Conservation (phyloP, 2,113 vertebrate species). For the Ellobius talpinus region DNA sequence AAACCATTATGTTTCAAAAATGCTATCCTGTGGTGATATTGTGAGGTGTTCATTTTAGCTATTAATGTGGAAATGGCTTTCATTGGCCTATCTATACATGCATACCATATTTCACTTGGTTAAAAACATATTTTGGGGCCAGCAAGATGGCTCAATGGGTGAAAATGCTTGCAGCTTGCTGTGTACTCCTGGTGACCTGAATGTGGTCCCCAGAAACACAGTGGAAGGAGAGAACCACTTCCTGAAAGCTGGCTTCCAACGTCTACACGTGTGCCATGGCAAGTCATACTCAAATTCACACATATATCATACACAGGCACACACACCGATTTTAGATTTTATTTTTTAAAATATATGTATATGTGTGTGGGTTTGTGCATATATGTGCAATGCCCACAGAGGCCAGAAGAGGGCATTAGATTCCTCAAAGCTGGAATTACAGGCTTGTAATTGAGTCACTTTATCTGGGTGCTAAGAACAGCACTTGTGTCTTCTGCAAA, state of each 20-base stretch:
- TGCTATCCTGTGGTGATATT: background rate
- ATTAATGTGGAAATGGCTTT: slow-evolving; percentile 16
- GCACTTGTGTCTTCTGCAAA: background rate
- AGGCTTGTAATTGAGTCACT: background rate
- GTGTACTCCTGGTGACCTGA: background rate
- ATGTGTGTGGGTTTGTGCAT: background rate
- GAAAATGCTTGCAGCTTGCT: background rate
- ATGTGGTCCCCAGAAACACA: too few relatives aligned
- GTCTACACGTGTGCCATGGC: background rate
- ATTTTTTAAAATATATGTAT: background rate
- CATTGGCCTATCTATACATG: background rate
- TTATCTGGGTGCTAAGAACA: background rate
- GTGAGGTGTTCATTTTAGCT: background rate
- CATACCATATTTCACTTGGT: background rate
- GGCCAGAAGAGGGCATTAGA: background rate
- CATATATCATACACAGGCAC: background rate
- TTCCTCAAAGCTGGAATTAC: background rate
- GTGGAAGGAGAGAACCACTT: background rate
- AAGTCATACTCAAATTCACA: background rate
- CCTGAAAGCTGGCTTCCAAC: background rate
- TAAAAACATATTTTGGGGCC: background rate
- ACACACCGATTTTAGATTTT: background rate
- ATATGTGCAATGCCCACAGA: background rate
- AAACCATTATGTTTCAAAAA: background rate
- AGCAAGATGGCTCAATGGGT: background rate